These are phyloP conservation scores for Mesoligia furuncula DNA, from an alignment of 2,888 invertebrate genomes.

Conservation along the genomic window DNA sequence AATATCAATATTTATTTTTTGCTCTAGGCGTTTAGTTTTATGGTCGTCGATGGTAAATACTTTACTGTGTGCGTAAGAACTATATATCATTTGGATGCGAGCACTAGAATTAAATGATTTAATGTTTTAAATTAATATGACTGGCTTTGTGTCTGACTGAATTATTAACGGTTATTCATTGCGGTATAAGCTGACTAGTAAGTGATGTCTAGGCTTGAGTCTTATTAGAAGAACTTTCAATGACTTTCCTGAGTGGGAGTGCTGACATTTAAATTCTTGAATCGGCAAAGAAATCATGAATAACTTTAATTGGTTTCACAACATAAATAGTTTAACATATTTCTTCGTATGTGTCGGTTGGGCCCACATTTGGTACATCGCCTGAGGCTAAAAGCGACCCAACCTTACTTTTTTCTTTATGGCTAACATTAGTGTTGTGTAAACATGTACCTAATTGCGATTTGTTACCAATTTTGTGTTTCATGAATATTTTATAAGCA, in stretches of 20 bases:
- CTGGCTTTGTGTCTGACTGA: conserved; percentile 58
- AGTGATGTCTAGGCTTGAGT: conserved; percentile 35
- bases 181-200: conserved; percentile 49
- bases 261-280: conserved; percentile 47
- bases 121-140: conserved; percentile 61
- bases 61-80: conserved; percentile 53
- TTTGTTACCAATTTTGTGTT: conserved; percentile 80
- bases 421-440: conserved; percentile 77
- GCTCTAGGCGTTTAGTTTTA: conserved; percentile 80
- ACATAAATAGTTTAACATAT: conserved; percentile 76
- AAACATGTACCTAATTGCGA: conserved; percentile 81
- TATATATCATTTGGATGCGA: conserved; percentile 52
- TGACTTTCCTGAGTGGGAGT: conserved; percentile 30
- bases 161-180: conserved; percentile 52
- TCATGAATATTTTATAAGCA: conserved; percentile 75
- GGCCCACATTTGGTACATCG: conserved; percentile 64
- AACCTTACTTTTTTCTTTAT: conserved; percentile 69
- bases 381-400: conserved; percentile 72
- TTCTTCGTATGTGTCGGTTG: conserved; percentile 73
- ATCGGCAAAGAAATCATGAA: conserved; percentile 54
- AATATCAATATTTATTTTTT: conserved; percentile 81
- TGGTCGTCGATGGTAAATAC: conserved; percentile 56
- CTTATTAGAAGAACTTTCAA: conserved; percentile 36
- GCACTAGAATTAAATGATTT: conserved; percentile 59
- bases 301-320: conserved; percentile 76